Percentiles rank a stretch among this genome's conserved stretches.
These are phyloP conservation scores for Nasua narica DNA, from an alignment of 2,797 vertebrate species.

Conservation along the genomic window DNA sequence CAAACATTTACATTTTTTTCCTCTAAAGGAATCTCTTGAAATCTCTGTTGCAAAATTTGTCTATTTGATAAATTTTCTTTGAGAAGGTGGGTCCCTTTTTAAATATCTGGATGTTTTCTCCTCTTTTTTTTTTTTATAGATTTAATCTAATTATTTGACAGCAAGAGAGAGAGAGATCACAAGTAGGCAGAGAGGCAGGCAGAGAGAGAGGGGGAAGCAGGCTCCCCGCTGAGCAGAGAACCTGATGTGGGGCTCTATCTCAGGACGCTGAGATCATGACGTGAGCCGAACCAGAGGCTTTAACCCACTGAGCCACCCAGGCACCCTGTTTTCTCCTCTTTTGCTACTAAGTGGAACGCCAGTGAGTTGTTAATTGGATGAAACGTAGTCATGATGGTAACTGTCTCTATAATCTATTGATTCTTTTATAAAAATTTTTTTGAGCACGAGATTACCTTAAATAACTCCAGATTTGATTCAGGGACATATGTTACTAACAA, in stretches of 20 bases:
- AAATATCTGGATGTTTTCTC: background rate
- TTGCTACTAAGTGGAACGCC: background rate
- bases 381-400: background rate
- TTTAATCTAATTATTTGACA: too few relatives aligned
- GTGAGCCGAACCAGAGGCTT: too few relatives aligned
- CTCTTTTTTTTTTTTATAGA: too few relatives aligned
- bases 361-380: background rate
- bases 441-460: background rate
- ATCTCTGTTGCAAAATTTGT: background rate
- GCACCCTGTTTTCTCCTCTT: background rate
- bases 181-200: too few relatives aligned
- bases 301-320: too few relatives aligned
- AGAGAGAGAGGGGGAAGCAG: too few relatives aligned
- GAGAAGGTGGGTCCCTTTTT: background rate
- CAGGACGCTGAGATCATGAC: too few relatives aligned
- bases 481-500: background rate
- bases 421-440: background rate
- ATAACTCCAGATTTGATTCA: background rate
- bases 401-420: background rate
- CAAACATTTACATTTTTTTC: background rate
- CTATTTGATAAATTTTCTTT: background rate
- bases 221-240: too few relatives aligned
- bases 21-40: background rate
- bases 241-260: too few relatives aligned
- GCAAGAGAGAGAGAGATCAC: too few relatives aligned